Conservation (phyloP, 2,888 invertebrate species). For the Bursaphelenchus okinawaensis region DNA sequence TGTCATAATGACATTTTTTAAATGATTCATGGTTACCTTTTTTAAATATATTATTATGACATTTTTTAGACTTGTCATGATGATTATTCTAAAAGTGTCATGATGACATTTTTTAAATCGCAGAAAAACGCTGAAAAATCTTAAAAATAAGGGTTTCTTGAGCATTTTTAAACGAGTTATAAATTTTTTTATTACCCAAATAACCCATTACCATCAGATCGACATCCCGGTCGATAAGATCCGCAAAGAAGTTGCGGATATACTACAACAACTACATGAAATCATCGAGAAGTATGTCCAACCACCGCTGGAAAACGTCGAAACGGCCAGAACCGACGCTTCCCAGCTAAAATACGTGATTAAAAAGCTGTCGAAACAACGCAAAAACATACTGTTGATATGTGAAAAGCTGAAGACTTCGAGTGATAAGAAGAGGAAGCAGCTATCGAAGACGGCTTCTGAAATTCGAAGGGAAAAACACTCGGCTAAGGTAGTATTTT, state of each 20-base stretch:
- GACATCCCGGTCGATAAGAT: constrained; percentile 23
- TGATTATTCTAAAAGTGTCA: no score
- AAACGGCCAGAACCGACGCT: constrained; percentile 27
- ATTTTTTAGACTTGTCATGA: no score
- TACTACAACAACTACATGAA: constrained; percentile 14
- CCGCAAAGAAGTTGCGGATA: constrained; percentile 22
- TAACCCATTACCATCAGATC: constrained; percentile 1
- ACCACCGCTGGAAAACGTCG: constrained; percentile 23
- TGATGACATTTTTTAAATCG: not conserved
- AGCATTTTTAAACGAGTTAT: no score
- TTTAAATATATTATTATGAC: no score
- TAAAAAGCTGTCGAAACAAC: constrained; percentile 1
- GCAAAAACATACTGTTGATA: constrained; percentile 6
- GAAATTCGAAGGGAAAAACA: constrained; percentile 24
- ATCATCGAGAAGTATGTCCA: constrained; percentile 21
- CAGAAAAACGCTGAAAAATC: no score
- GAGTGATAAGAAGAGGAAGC: constrained; percentile 8
- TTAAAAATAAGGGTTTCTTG: no score
- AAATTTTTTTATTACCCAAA: no score
- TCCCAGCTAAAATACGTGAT: constrained; percentile 20
- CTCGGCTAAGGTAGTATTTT: constrained; percentile 19
- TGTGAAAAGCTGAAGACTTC: constrained; percentile 7
- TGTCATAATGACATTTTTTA: no score
- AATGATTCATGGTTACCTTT: no score
- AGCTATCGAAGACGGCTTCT: not conserved